A percentile compares a stretch with the other conserved stretches of the same genome.
phyloP scores from a whole-genome alignment of 2,888 invertebrate species.

The Chouioia cunea region DNA sequence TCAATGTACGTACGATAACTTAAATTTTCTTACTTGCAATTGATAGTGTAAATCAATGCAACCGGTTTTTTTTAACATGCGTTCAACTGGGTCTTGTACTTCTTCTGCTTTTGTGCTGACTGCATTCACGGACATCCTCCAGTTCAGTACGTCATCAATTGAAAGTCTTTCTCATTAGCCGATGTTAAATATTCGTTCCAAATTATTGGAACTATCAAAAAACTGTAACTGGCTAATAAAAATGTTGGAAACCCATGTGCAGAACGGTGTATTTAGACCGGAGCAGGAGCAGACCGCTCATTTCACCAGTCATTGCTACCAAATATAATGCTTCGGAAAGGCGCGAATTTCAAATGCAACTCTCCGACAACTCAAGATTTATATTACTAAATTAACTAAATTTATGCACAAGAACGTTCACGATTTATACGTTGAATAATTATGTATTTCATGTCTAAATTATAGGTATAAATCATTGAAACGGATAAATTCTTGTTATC shows the following conservation, averaged over 20 bases:
- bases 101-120: conserved; percentile 58
- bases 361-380: no score
- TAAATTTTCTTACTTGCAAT: conserved; percentile 79
- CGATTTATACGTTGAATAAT: neutral
- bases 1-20: neutral
- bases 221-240: no score
- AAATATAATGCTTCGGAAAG: neutral
- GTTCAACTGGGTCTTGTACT: conserved; percentile 87
- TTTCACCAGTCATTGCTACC: conserved; percentile 29
- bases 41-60: conserved; percentile 91
- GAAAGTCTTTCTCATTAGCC: no score
- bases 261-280: neutral
- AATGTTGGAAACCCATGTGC: neutral
- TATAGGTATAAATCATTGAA: neutral
- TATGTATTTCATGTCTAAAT: neutral
- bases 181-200: no score
- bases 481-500: neutral
- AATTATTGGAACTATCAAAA: no score
- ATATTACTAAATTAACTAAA: no score
- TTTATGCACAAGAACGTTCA: no score
- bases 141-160: neutral
- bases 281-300: conserved; percentile 1
- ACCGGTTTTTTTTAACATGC: conserved; percentile 90
- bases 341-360: no score
- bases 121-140: conserved; percentile 3